A percentile compares a stretch with the other conserved stretches of the same genome.
phyloP scores from a whole-genome alignment of 2,888 invertebrate species.

The Sclerodermus sp. region DNA sequence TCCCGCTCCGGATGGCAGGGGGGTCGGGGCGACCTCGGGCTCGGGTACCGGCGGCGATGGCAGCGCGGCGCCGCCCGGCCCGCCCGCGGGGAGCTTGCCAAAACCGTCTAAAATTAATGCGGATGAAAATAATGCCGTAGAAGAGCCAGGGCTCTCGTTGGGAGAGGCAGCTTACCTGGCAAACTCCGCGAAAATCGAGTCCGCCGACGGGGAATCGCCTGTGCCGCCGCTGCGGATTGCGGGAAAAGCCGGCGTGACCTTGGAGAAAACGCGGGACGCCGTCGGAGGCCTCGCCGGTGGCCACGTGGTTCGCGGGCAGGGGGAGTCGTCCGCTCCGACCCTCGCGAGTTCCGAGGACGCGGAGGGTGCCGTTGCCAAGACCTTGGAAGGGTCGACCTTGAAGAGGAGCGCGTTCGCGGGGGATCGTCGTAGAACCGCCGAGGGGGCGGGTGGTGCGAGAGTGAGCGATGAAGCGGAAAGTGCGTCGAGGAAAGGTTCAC shows the following conservation, averaged over 20 bases:
- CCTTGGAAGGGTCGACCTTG: too few relatives aligned
- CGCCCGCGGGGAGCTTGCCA: conserved; percentile 27
- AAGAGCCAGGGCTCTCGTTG: conserved; percentile 35
- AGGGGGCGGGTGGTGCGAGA: too few relatives aligned
- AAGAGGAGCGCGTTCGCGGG: too few relatives aligned
- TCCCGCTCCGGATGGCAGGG: conserved; percentile 6
- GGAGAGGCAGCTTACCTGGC: conserved; percentile 23
- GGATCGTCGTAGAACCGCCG: too few relatives aligned
- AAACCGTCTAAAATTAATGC: conserved; percentile 42
- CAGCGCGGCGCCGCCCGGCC: background rate
- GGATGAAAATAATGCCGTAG: conserved; percentile 38
- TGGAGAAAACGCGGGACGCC: conserved; percentile 3
- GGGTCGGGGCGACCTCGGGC: background rate
- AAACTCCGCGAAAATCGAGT: conserved; percentile 12
- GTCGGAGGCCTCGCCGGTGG: too few relatives aligned
- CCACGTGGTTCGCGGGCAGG: too few relatives aligned
- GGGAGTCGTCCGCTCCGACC: background rate
- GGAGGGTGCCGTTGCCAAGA: too few relatives aligned
- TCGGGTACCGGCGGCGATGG: conserved; percentile 4
- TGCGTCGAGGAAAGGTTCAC: too few relatives aligned
- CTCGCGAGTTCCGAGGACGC: background rate
- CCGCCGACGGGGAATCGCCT: conserved; percentile 13
- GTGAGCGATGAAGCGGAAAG: too few relatives aligned
- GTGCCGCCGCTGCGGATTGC: conserved; percentile 14
- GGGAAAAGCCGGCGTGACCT: conserved; percentile 12